Evolutionary conservation across 2,797 vertebrate species (phyloP).

Genomic region (Emys orbicularis): DNA sequence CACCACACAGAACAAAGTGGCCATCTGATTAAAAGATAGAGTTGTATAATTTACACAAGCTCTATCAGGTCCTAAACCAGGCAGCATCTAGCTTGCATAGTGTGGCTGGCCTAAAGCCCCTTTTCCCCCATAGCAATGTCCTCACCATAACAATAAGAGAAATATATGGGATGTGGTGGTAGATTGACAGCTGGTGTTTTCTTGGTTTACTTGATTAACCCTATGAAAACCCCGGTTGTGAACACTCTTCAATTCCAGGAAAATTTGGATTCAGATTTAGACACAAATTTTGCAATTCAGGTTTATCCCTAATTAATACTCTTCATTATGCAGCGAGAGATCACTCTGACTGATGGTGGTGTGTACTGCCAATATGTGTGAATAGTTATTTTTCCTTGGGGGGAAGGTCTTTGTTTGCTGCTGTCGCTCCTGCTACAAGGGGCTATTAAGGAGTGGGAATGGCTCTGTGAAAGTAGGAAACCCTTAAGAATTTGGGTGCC

Average conservation of each 20-base stretch:
- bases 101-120: neutral
- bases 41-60: accelerated
- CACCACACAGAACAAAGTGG: accelerated
- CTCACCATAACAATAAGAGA: neutral
- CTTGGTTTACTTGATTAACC: neutral
- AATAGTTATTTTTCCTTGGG: accelerated
- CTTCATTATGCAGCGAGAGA: neutral
- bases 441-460: neutral
- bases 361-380: neutral
- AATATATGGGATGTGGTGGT: neutral
- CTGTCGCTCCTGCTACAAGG: neutral
- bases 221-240: neutral
- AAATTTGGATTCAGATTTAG: neutral
- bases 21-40: neutral
- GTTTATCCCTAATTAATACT: neutral
- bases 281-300: neutral
- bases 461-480: neutral
- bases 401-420: neutral
- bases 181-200: neutral
- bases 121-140: accelerated
- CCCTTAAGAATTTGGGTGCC: neutral
- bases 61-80: neutral
- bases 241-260: accelerated
- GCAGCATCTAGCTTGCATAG: neutral
- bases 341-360: neutral